Evolutionary conservation across 2,888 invertebrate species (phyloP), one percentile per base, ranked within the genome.

Genomic region (Rhingia campestris): DNA sequence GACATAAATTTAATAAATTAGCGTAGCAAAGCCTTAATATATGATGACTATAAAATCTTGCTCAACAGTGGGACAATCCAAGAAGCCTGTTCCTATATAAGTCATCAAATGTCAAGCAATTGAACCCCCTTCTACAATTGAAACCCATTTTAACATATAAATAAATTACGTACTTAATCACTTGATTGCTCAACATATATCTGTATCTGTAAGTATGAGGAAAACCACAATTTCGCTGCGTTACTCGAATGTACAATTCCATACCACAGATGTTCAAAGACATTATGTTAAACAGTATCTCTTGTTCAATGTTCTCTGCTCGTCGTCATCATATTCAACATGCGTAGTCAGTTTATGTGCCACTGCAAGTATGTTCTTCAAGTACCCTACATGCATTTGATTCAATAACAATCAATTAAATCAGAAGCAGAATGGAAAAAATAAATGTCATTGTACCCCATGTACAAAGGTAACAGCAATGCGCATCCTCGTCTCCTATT

Each of bases 341-440:
- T 58, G 41, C 32, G 22, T 22, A 32, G 45, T 45, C 59, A 47
- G 35, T 39, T 14, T 66, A 61, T 73, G 54, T 37, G 22, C 14
- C 43, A 41, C 37, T 47, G 69, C 39, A 47, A 39, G 22, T 39
- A 22, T 22, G 22, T 22, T 22, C 22, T 22, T 63, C 33, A 39
- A 77, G 63, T 47, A 56, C 63, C 56, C 58, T 67, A 37, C 47
- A 47, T 82, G 70, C 49, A 43, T 67, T 61, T 81, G 61, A 79
- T 74, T 82, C 82, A 82, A 82, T 79, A 69, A 74, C 73, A 82
- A 79, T 82, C 79, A 82, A 74, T 82, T 79, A 73, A 77, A 79
- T 74, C 79, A 74, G 80, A 84, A 69, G 58, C 63, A 70, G 37
- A 66, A 45, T 30, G 10, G 37, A 58, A 51, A 43, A 67, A 61